Evolutionary conservation across 2,113 vertebrate genomes (phyloP).

Genomic region (Himantopus leucocephalus): DNA sequence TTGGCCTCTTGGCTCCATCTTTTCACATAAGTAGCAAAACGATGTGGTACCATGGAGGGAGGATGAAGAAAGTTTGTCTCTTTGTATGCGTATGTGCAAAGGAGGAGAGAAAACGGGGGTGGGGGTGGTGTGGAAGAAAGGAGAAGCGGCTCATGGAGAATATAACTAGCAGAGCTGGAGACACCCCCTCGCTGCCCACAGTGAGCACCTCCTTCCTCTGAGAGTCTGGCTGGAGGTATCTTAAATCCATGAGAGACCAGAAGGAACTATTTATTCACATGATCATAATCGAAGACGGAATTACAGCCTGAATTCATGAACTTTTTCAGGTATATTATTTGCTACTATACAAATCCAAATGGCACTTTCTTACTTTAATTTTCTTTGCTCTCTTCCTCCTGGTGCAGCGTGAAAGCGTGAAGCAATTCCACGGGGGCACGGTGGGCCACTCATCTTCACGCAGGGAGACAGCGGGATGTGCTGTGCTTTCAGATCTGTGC

Average conservation of each 20-base stretch:
- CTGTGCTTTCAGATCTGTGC: neutral
- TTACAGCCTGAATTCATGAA: neutral
- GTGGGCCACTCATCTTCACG: neutral
- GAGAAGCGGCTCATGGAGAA: neutral
- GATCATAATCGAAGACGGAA: neutral
- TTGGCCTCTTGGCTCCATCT: neutral
- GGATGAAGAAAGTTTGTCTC: neutral
- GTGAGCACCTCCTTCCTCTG: neutral
- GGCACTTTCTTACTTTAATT: neutral
- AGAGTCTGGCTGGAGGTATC: neutral
- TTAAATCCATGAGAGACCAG: neutral
- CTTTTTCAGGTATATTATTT: neutral
- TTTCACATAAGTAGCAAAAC: neutral
- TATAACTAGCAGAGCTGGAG: neutral
- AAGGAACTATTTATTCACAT: neutral
- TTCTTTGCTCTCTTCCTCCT: neutral
- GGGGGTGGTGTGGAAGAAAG: neutral
- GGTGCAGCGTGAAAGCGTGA: neutral
- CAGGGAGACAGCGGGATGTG: neutral
- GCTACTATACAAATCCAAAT: neutral
- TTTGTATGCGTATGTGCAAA: neutral
- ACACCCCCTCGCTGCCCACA: constrained; percentile 27
- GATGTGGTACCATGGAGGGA: neutral
- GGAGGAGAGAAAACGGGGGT: neutral
- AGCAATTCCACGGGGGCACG: neutral